phyloP scores from a whole-genome alignment of 2,888 invertebrate species.

The Conus canariensis region DNA sequence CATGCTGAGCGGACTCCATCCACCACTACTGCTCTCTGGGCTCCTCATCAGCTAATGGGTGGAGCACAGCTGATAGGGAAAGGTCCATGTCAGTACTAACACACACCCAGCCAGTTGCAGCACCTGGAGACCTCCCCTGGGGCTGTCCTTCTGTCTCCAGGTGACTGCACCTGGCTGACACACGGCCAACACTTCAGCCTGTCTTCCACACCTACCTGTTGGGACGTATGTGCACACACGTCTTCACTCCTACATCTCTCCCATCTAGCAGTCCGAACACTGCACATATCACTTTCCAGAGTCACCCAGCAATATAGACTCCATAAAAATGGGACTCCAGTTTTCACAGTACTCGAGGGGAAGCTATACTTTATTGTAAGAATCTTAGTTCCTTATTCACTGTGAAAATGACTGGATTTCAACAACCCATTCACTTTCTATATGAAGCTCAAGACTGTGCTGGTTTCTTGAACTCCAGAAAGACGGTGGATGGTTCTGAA shows the following conservation, averaged over 20 bases:
- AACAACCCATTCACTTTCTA: not conserved
- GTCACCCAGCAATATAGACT: not conserved
- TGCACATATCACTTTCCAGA: not conserved
- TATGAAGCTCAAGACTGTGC: not conserved
- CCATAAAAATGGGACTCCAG: too few relatives aligned
- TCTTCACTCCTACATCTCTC: not conserved
- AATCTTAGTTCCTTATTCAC: too few relatives aligned
- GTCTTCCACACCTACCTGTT: not conserved
- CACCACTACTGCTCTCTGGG: not conserved
- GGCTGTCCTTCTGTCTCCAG: conserved; percentile 20
- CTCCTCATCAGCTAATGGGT: conserved; percentile 3
- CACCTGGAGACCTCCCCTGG: conserved; percentile 12
- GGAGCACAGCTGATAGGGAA: not conserved
- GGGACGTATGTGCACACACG: conserved; percentile 12
- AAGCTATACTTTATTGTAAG: too few relatives aligned
- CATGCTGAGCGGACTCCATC: not conserved
- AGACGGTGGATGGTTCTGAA: not conserved
- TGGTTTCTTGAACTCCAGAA: conserved; percentile 11
- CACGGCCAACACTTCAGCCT: too few relatives aligned
- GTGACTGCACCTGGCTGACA: conserved; percentile 24
- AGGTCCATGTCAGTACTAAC: not conserved
- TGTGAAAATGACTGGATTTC: too few relatives aligned
- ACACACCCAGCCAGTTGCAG: not conserved
- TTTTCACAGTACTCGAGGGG: too few relatives aligned
- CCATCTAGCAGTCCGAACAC: conserved; percentile 27